A percentile compares a stretch with the other conserved stretches of the same genome.
phyloP scores from a whole-genome alignment of 2,113 vertebrate species.

The Phoenicopterus ruber region DNA sequence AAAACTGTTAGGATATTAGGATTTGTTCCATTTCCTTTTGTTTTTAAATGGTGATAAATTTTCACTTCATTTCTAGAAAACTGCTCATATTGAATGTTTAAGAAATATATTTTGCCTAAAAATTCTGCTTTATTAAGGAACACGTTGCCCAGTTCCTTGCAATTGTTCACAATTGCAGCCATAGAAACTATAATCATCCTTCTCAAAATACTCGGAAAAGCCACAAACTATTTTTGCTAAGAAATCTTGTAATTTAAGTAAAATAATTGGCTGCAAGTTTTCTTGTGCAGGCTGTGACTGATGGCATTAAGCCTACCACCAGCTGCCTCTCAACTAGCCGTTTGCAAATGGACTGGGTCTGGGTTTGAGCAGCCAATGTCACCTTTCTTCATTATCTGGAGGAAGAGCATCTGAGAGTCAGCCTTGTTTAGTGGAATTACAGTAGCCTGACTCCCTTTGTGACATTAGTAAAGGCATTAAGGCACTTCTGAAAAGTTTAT shows the following conservation, averaged over 20 bases:
- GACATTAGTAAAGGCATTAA: background rate
- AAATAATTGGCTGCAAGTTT: background rate
- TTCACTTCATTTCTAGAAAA: background rate
- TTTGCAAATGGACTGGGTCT: background rate
- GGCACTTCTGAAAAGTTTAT: background rate
- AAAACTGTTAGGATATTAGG: background rate
- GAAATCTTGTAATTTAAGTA: background rate
- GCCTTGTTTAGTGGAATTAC: background rate
- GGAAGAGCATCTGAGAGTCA: background rate
- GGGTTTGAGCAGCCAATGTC: background rate
- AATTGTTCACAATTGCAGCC: background rate
- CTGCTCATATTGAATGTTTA: background rate
- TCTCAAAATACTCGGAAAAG: background rate
- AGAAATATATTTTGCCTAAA: background rate
- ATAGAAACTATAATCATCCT: background rate
- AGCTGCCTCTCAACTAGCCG: background rate
- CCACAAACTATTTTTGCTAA: background rate
- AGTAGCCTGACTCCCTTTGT: background rate
- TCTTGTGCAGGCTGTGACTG: background rate
- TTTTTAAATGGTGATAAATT: background rate
- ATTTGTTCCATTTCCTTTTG: background rate
- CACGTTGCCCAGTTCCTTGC: background rate
- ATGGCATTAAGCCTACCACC: background rate
- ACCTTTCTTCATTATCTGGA: background rate
- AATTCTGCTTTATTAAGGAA: background rate